Conservation (phyloP, 2,888 invertebrate species). For the Siphlonurus alternatus region DNA sequence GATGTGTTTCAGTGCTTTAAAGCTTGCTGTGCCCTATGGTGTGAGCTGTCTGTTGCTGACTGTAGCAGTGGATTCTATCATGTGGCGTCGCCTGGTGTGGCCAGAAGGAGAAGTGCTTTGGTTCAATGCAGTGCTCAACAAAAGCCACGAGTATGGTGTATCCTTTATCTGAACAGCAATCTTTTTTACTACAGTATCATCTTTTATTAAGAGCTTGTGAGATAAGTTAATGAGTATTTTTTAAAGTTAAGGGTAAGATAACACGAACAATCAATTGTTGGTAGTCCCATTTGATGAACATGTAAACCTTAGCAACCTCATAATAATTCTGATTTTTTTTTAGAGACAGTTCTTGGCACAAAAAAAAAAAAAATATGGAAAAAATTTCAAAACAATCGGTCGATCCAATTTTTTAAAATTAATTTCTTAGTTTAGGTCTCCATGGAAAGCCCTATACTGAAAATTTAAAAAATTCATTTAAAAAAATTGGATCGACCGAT, state of each 20-base stretch:
- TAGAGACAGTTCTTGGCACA: too few species aligned
- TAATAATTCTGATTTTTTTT: too few species aligned
- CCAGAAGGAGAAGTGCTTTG: slow-evolving; percentile 95
- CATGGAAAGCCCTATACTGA: too few species aligned
- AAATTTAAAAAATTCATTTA: too few species aligned
- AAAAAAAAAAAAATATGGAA: too few species aligned
- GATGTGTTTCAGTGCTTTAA: slow-evolving; percentile 51
- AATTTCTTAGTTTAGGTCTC: too few species aligned
- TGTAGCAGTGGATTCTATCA: slow-evolving; percentile 71
- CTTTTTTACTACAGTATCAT: background rate
- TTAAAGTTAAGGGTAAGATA: too few species aligned
- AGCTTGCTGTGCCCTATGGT: slow-evolving; percentile 54
- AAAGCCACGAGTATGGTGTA: slow-evolving; percentile 95
- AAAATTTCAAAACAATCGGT: too few species aligned
- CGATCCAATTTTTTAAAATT: too few species aligned
- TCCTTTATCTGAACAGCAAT: slow-evolving; percentile 41
- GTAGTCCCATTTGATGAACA: background rate
- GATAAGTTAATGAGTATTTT: background rate
- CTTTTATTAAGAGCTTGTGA: background rate
- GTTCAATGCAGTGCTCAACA: slow-evolving; percentile 88
- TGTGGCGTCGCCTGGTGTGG: slow-evolving; percentile 85
- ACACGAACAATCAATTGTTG: background rate
- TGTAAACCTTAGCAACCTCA: too few species aligned
- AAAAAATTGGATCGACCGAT: too few species aligned
- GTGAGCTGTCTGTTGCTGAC: slow-evolving; percentile 49